Evolutionary conservation across 1,140 invertebrate genomes (phyloP), one percentile per base, ranked within the genome.

Genomic region (Wiebesia pumilae): DNA sequence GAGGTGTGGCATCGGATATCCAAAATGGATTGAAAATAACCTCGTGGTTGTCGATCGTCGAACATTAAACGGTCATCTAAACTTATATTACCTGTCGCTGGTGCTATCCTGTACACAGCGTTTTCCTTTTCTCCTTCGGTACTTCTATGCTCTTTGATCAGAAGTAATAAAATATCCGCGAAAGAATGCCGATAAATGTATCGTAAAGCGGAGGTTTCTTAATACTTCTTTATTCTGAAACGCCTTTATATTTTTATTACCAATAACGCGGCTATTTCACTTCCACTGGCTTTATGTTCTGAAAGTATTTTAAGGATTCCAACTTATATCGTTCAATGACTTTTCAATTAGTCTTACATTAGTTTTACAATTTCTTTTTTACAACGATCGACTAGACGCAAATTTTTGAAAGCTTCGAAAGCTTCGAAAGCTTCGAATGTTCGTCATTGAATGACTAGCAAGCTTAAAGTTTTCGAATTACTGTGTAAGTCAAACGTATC

Each of bases 11-110:
- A 24, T 83, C 81, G 67, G 47, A 35, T 83, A 73, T 67, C 84
- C 54, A 40, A 85, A 81, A 82, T 73, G 71, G 69, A 86, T 86
- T 86, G 80, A 82, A 86, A 86, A 80, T 80, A 85, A 80, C 75
- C 83, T 80, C 40, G 35, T 19, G 35, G 38, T 21, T 54, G 19
- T 81, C 77, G 43, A 54, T 35, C 47, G 77, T 21, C 71, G 38
- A 47, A n/a, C 67, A 73, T 82, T 82, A 82, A 82, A 82, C 67
- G 40, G 71, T 83, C 82, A 77, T 83, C 33, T 40, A 51, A 77
- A 62, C 82, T 77, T 71, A 62, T 77, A 83, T 83, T 77, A 77
- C 71, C 43, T 14, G 38, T 43, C 47, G 43, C 77, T 24, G 19
- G 0, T 19, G 47, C 77, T 21, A 43, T 43, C 43, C 21, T 83